Base-by-base conservation (phyloP, 2,888 invertebrate species). In the Tinea pellionella region DNA sequence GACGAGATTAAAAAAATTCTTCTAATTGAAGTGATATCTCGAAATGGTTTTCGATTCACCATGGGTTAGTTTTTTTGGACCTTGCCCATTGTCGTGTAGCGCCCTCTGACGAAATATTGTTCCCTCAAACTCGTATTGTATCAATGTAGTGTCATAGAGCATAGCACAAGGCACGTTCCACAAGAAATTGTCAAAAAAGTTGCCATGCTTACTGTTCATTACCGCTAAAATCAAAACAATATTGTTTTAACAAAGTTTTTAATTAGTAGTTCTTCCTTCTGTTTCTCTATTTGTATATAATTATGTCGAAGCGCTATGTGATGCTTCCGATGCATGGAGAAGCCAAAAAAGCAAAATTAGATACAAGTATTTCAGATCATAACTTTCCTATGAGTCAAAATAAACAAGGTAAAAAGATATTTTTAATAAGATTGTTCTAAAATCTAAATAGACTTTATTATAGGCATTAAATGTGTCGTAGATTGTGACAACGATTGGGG, bases 371-470 rank as follows among this genome's bases (percentile, higher is more conserved):
- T 62, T 75, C 81, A 8, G 84, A 87, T 66, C 86, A 86, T 62
- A 84, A 84, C 65, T 81, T 87, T 70, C 85, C 85, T 60, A 63
- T 82, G 15, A 87, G 86, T 72, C 87, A 85, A 78, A 82, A 75
- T 66, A 57, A 30, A 8, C 57, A 32, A 32, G 57, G 57, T 57
- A 32, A 47, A 9, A 9, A 37, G 47, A 4, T n/a, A 42, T 2
- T 42, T 42, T 42, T 13, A 37, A 37, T 42, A n/a, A 42, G 24
- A 24, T n/a, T 24, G 24, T 24, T 24, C 24, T 24, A 6, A 24
- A 24, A 24, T 24, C 3, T 24, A 24, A 24, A 24, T 24, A 4
- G 2, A 3, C 8, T 7, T 15, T 3, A 42, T 42, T 42, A 15
- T 7, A 42, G 8, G 15, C 8, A 15, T 6, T 3, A 3, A 6